These are phyloP conservation scores for Lycophotia porphyrea DNA, from an alignment of 2,888 invertebrate species.

Conservation along the genomic window DNA sequence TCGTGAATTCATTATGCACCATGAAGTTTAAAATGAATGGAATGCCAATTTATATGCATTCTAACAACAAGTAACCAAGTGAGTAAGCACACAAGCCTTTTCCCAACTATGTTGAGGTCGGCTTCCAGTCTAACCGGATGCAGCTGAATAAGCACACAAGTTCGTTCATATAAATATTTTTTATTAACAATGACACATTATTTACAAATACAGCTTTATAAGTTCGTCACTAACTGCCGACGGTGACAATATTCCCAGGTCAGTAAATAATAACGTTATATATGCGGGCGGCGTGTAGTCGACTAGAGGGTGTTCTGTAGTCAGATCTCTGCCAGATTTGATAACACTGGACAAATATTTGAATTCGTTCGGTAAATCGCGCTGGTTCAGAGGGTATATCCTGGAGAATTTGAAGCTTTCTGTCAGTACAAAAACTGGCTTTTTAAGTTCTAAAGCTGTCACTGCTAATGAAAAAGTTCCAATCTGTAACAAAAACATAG, in stretches of 20 bases:
- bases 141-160: neutral
- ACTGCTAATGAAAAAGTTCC: conserved; percentile 94
- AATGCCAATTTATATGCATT: neutral
- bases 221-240: conserved; percentile 99
- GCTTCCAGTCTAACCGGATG: too few relatives aligned
- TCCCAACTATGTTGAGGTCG: too few relatives aligned
- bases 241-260: conserved; percentile 98
- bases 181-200: conserved; percentile 67
- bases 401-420: conserved; percentile 99
- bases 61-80: neutral
- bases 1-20: neutral
- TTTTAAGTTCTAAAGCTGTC: conserved; percentile 96
- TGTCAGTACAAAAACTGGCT: conserved; percentile 98
- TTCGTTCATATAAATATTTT: conserved; percentile 31
- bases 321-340: conserved; percentile 81
- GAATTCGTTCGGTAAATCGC: conserved; percentile 96
- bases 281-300: conserved; percentile 99
- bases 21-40: neutral
- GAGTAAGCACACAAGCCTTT: neutral
- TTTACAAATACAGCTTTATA: conserved; percentile 97
- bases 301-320: conserved; percentile 95
- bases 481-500: conserved; percentile 82
- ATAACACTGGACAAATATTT: conserved; percentile 91
- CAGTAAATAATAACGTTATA: conserved; percentile 98
- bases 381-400: conserved; percentile 97